phyloP scores from a whole-genome alignment of 2,113 vertebrate genomes.

The Paramisgurnus dabryanus region DNA sequence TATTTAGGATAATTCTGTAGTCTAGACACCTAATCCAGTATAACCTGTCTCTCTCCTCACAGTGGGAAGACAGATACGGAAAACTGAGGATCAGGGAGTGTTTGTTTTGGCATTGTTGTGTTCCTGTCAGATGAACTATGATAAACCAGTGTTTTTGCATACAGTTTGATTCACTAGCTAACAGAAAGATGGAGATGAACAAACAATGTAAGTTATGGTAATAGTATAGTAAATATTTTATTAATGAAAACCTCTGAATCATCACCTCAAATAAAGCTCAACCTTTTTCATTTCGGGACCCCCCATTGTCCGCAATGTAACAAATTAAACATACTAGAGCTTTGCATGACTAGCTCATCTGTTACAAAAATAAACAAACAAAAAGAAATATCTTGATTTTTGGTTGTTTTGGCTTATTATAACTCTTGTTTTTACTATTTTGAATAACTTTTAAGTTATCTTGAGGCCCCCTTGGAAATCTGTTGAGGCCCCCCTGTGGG shows the following conservation, averaged over 20 bases:
- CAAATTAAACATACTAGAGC: no score
- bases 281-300: no score
- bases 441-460: no score
- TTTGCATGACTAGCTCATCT: no score
- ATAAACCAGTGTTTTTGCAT: conserved; percentile 4
- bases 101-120: conserved; percentile 42
- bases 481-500: no score
- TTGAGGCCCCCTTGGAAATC: no score
- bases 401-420: no score
- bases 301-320: no score
- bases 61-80: conserved; percentile 1
- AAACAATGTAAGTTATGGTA: not conserved
- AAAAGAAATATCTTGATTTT: no score
- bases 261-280: no score
- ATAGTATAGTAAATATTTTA: not conserved
- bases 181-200: conserved; percentile 7
- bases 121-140: conserved; percentile 32
- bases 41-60: conserved; percentile 34
- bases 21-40: conserved; percentile 52
- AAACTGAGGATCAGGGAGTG: conserved; percentile 18
- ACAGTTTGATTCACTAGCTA: conserved; percentile 26
- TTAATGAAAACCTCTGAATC: not conserved
- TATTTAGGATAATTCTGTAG: conserved; percentile 46
- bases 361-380: no score
- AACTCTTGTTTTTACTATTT: no score